Base-by-base conservation (phyloP, 1,140 invertebrate species). In the Pseudoatta argentina region DNA sequence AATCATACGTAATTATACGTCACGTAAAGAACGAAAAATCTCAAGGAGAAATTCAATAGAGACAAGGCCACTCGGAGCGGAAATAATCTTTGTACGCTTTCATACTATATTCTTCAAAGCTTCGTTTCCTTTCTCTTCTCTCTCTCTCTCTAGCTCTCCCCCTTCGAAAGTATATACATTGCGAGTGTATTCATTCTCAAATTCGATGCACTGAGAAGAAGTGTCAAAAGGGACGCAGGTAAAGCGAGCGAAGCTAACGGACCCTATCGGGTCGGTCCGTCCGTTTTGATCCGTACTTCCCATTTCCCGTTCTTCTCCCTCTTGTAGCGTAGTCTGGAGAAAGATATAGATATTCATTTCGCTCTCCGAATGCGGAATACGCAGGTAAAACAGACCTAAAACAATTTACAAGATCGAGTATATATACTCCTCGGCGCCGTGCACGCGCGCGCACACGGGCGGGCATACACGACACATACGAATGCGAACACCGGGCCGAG, bases 371-470 rank as follows among this genome's bases (percentile, higher is more conserved):
- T 69, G 24, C 66, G 51, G 51, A 83, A 59, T 53, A 78, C 77
- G 83, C 48, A 73, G 69, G 67, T 59, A 85, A 86, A 85, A 73
- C 53, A 76, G 63, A 73, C 27, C 30, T 34, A 71, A 69, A 69
- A 81, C 66, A 64, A 57, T 66, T 77, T 73, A 75, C 53, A 39
- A 73, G 78, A 21, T 12, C n/a, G 53, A 55, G 53, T 55, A 10
- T 34, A 55, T 79, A 79, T 63, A 24, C 55, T 82, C 79, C n/a
- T 72, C 39, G 67, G 67, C 24, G 67, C 24, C n/a, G 53, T 14
- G 39, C 67, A 30, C 27, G 39, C 59, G 24, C n/a, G 21, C 8
- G 21, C 51, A n/a, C 14, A 24, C 16, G 51, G 6, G 10, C 12
- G n/a, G 3, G 3, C 53, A 18, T n/a, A 24, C 16, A 27, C 10